These are phyloP conservation scores for Pemphredon lugubris DNA, from an alignment of 2,888 invertebrate genomes.

Conservation along the genomic window DNA sequence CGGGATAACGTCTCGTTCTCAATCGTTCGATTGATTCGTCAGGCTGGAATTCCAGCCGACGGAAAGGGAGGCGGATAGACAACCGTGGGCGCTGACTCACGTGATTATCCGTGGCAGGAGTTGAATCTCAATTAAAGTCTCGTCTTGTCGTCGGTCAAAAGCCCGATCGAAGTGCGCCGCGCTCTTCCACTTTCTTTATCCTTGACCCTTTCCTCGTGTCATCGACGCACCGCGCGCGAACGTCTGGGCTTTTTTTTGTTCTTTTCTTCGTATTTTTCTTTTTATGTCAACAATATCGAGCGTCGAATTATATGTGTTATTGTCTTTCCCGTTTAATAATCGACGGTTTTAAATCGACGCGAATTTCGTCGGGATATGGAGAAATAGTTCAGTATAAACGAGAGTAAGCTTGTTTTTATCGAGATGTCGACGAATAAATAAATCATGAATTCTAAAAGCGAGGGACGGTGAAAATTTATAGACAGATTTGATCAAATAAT, in stretches of 20 bases:
- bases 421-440: too few species aligned
- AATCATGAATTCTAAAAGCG: too few species aligned
- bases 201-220: not conserved
- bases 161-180: constrained; percentile 19
- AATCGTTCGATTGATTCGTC: constrained; percentile 43
- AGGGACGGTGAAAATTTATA: too few species aligned
- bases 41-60: constrained; percentile 47
- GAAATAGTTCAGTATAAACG: too few species aligned
- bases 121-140: constrained; percentile 55
- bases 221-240: not conserved
- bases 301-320: too few species aligned
- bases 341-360: too few species aligned
- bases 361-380: too few species aligned
- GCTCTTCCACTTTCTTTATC: constrained; percentile 20
- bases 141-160: constrained; percentile 48
- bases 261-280: not conserved
- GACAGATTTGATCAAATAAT: too few species aligned
- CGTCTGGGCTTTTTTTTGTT: not conserved
- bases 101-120: constrained; percentile 47
- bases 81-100: constrained; percentile 45
- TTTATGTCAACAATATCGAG: too few species aligned
- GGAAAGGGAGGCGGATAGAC: constrained; percentile 42
- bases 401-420: too few species aligned
- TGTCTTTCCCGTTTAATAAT: too few species aligned
- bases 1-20: constrained; percentile 26